Evolutionary conservation across 2,888 invertebrate genomes (phyloP).

Genomic region (Synanthedon formicaeformis): DNA sequence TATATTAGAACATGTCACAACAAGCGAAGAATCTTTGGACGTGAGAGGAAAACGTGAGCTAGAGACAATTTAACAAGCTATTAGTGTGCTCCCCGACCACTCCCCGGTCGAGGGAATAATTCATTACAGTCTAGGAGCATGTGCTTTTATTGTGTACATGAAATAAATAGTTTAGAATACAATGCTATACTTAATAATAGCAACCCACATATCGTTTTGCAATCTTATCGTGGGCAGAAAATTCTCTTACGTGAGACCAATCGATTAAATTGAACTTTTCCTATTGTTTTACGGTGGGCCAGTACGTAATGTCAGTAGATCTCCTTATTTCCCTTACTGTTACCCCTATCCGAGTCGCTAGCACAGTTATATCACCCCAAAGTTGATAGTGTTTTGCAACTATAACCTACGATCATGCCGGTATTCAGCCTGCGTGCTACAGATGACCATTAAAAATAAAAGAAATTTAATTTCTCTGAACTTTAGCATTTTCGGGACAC

Average conservation of each 20-base stretch:
- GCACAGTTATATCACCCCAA: too few relatives aligned
- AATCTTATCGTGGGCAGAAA: background rate
- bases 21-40: conserved; percentile 19
- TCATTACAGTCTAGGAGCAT: conserved; percentile 7
- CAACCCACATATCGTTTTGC: background rate
- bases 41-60: conserved; percentile 30
- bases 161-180: background rate
- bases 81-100: conserved; percentile 14
- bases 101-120: conserved; percentile 6
- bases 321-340: too few relatives aligned
- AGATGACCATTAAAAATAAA: too few relatives aligned
- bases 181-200: background rate
- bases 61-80: conserved; percentile 18
- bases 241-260: background rate
- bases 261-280: background rate
- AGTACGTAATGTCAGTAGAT: too few relatives aligned
- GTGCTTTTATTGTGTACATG: background rate
- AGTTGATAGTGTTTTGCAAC: too few relatives aligned
- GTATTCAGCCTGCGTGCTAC: too few relatives aligned
- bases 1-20: conserved; percentile 27
- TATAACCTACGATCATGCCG: too few relatives aligned
- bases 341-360: too few relatives aligned
- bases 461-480: too few relatives aligned
- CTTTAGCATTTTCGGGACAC: too few relatives aligned
- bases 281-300: background rate